Evolutionary conservation across 2,113 vertebrate species (phyloP).

Genomic region (Polypterus senegalus): DNA sequence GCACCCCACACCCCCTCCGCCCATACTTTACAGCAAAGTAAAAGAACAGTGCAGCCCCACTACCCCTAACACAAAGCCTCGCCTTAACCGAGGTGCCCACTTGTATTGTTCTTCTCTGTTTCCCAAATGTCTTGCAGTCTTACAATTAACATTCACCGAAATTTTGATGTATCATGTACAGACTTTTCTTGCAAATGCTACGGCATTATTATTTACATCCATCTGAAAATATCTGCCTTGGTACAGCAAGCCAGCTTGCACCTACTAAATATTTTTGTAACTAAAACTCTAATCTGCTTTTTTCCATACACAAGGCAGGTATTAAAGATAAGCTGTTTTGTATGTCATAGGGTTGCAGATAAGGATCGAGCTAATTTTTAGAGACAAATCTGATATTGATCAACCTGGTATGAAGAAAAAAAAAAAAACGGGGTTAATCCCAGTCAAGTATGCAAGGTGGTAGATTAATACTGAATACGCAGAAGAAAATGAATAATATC

Average conservation of each 20-base stretch:
- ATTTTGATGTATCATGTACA: too few relatives aligned
- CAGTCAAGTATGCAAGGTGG: too few relatives aligned
- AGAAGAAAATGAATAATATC: too few relatives aligned
- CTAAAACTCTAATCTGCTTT: conserved; percentile 72
- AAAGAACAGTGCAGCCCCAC: conserved; percentile 56
- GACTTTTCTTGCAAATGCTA: conserved; percentile 20
- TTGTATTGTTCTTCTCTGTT: conserved; percentile 38
- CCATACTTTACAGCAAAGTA: conserved; percentile 42
- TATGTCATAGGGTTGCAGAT: conserved; percentile 63
- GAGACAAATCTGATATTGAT: conserved; percentile 75
- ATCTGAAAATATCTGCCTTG: conserved; percentile 42
- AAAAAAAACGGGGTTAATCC: conserved; percentile 25
- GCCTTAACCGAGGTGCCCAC: conserved; percentile 56
- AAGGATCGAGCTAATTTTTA: conserved; percentile 66
- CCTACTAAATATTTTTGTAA: conserved; percentile 52
- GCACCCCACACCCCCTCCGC: conserved; percentile 48
- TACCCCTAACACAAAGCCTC: conserved; percentile 48
- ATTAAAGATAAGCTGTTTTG: conserved; percentile 66
- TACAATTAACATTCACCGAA: too few relatives aligned
- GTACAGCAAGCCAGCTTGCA: too few relatives aligned
- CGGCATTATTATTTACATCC: conserved; percentile 55
- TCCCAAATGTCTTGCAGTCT: too few relatives aligned
- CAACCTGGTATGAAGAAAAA: conserved; percentile 46
- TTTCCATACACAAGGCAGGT: conserved; percentile 57
- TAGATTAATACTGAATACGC: too few relatives aligned